phyloP scores from a whole-genome alignment of 2,888 invertebrate species.

The Resseliella maxima region DNA sequence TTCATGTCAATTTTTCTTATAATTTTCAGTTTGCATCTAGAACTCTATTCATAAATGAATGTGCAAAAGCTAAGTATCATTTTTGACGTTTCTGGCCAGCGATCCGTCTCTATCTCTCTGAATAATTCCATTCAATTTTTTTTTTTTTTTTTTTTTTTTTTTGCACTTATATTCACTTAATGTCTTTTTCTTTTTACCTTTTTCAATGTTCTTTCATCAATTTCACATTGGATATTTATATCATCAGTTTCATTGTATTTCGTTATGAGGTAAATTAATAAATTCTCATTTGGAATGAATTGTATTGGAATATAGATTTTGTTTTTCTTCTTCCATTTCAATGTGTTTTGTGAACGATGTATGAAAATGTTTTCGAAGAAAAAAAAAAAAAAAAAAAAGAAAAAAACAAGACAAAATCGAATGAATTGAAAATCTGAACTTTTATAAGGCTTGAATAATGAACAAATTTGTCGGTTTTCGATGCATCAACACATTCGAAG shows the following conservation, averaged over 20 bases:
- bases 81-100: conserved; percentile 37
- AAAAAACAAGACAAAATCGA: too few relatives aligned
- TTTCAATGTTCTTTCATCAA: background rate
- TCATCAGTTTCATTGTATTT: background rate
- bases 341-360: too few relatives aligned
- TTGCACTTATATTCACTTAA: background rate
- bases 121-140: conserved; percentile 2
- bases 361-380: too few relatives aligned
- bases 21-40: too few relatives aligned
- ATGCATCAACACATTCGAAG: background rate
- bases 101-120: conserved; percentile 20
- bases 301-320: background rate
- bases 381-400: too few relatives aligned
- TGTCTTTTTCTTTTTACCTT: background rate
- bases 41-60: conserved; percentile 42
- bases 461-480: background rate
- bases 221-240: background rate
- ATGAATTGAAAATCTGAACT: too few relatives aligned
- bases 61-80: conserved; percentile 19
- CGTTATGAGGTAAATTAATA: too few relatives aligned
- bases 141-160: too few relatives aligned
- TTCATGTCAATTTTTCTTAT: background rate
- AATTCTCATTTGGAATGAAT: background rate
- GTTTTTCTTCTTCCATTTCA: background rate
- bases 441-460: too few relatives aligned